These are phyloP conservation scores for Syngnathus scovelli DNA, from an alignment of 2,113 vertebrate species.

Conservation along the genomic window DNA sequence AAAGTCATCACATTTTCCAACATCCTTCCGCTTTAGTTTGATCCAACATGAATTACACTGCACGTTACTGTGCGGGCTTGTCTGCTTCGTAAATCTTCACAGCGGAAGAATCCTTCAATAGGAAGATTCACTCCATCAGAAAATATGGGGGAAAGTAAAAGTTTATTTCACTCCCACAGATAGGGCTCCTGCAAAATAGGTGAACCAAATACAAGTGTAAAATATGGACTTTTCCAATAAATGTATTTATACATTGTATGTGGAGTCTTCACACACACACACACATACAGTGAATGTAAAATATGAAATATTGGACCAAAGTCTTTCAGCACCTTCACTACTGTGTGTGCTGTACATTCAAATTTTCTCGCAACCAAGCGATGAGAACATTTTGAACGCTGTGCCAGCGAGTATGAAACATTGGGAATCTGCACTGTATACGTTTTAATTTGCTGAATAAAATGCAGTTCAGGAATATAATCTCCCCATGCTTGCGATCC, in stretches of 20 bases:
- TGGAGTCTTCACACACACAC: neutral
- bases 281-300: neutral
- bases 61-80: conserved; percentile 37
- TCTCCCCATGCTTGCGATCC: neutral
- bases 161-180: neutral
- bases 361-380: neutral
- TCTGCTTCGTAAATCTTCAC: conserved; percentile 38
- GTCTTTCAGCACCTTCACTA: neutral
- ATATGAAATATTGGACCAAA: neutral
- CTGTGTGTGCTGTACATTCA: neutral
- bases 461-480: neutral
- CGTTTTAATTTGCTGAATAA: neutral
- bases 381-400: neutral
- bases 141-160: conserved; percentile 7
- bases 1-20: conserved; percentile 53
- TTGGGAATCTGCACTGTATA: neutral
- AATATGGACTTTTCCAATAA: neutral
- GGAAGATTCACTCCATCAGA: conserved; percentile 4
- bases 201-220: neutral
- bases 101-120: conserved; percentile 11
- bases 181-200: neutral
- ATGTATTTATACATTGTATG: neutral
- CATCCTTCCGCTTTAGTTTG: conserved; percentile 47
- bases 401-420: neutral
- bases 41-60: conserved; percentile 24